These are phyloP conservation scores for Rhinolophus ferrumequinum DNA, from an alignment of 2,113 vertebrate species.

Conservation along the genomic window DNA sequence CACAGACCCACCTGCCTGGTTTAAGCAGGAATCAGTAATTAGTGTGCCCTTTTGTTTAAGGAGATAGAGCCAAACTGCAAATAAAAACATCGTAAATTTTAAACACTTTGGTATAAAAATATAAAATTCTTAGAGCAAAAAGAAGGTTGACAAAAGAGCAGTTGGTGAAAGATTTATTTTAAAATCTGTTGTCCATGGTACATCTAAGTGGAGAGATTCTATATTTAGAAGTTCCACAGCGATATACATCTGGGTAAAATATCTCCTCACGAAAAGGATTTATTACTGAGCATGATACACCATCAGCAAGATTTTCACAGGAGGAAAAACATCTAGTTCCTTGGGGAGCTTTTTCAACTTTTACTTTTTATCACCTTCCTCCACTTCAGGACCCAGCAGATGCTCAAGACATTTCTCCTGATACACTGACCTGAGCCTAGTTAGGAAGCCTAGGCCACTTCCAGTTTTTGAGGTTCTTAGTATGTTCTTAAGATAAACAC, in stretches of 20 bases:
- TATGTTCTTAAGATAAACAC: conserved; percentile 40
- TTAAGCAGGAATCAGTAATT: not conserved
- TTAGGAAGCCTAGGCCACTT: not conserved
- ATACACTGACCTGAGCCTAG: not conserved
- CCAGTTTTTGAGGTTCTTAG: not conserved
- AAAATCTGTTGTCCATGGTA: conserved; percentile 7
- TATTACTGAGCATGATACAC: not conserved
- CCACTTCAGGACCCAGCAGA: not conserved
- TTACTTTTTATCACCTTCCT: not conserved
- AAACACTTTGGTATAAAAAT: conserved; percentile 33
- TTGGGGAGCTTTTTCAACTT: not conserved
- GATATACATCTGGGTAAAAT: conserved; percentile 31
- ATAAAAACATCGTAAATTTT: conserved; percentile 46
- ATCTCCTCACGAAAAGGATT: not conserved
- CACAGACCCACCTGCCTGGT: not conserved
- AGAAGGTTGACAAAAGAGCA: not conserved
- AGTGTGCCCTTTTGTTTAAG: not conserved
- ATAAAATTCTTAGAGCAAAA: conserved; percentile 36
- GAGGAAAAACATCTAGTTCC: not conserved
- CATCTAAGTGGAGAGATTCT: not conserved
- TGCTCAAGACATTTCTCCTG: not conserved
- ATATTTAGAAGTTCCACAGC: conserved; percentile 26
- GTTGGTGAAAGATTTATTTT: conserved; percentile 21
- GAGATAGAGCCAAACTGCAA: conserved; percentile 12
- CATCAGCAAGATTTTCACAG: conserved; percentile 5